Percentiles rank a stretch among this genome's conserved stretches.
Evolutionary conservation across 2,888 invertebrate species (phyloP).

Genomic region (Zaprionus obscuricornis): DNA sequence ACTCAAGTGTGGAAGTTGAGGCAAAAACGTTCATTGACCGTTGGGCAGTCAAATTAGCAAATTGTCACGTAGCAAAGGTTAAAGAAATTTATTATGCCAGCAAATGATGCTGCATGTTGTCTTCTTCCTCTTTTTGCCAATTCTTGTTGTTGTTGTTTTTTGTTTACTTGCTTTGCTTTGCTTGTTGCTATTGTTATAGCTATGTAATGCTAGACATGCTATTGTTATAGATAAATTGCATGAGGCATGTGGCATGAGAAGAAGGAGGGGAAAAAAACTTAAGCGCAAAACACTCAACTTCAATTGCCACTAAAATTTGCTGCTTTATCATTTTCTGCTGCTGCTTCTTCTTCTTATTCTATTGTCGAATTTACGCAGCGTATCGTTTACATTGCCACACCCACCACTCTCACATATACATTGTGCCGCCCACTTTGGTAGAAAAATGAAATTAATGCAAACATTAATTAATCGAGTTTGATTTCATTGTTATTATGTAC

Average conservation of each 20-base stretch:
- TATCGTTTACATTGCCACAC: conserved; percentile 52
- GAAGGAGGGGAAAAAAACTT: too few species aligned
- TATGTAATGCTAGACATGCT: conserved; percentile 63
- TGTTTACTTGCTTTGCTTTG: too few species aligned
- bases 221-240: too few species aligned
- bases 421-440: neutral
- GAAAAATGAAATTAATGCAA: conserved; percentile 56
- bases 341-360: too few species aligned
- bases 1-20: too few species aligned
- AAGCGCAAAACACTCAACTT: too few species aligned
- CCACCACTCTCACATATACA: neutral
- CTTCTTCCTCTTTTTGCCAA: neutral
- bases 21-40: conserved; percentile 29
- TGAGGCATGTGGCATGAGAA: too few species aligned
- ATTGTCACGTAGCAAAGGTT: conserved; percentile 75
- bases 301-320: too few species aligned
- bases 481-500: conserved; percentile 59
- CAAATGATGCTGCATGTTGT: too few species aligned
- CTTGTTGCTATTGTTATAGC: conserved; percentile 25
- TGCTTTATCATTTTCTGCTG: too few species aligned
- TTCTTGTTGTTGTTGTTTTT: conserved; percentile 31
- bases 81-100: conserved; percentile 21
- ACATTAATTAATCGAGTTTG: conserved; percentile 80
- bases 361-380: conserved; percentile 50
- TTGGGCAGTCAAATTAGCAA: conserved; percentile 65